These are phyloP conservation scores for Caranx ignobilis DNA, from an alignment of 2,113 vertebrate genomes.

Conservation along the genomic window DNA sequence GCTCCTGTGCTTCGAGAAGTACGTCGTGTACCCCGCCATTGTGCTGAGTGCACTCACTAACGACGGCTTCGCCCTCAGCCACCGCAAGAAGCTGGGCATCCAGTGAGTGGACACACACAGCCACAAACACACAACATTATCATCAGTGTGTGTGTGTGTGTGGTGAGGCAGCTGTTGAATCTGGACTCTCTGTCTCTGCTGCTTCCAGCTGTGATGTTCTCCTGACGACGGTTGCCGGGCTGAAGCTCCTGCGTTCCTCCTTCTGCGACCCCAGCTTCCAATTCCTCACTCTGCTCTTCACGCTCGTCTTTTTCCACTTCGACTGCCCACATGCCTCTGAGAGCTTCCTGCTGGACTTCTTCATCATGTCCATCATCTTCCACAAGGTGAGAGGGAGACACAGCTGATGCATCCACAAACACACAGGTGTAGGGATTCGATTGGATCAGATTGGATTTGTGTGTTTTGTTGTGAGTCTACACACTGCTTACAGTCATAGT, in stretches of 20 bases:
- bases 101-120: conserved; percentile 88
- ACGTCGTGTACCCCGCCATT: conserved; percentile 95
- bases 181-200: conserved; percentile 15
- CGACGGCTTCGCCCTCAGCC: conserved; percentile 94
- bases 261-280: conserved; percentile 96
- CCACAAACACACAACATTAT: neutral
- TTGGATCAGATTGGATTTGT: too few species aligned
- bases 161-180: conserved; percentile 7
- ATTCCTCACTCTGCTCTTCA: conserved; percentile 93
- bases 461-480: too few species aligned
- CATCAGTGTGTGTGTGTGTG: neutral
- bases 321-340: conserved; percentile 94
- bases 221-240: conserved; percentile 92
- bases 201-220: conserved; percentile 92
- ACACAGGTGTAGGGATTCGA: too few species aligned
- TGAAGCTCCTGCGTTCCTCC: conserved; percentile 95
- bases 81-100: conserved; percentile 91
- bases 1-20: conserved; percentile 97
- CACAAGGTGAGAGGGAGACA: conserved; percentile 88
- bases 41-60: conserved; percentile 95
- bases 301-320: conserved; percentile 95
- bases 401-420: too few species aligned
- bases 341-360: conserved; percentile 97
- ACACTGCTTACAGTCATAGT: too few species aligned
- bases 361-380: conserved; percentile 95